phyloP scores from a whole-genome alignment of 2,888 invertebrate genomes.

The Pammene fasciana region DNA sequence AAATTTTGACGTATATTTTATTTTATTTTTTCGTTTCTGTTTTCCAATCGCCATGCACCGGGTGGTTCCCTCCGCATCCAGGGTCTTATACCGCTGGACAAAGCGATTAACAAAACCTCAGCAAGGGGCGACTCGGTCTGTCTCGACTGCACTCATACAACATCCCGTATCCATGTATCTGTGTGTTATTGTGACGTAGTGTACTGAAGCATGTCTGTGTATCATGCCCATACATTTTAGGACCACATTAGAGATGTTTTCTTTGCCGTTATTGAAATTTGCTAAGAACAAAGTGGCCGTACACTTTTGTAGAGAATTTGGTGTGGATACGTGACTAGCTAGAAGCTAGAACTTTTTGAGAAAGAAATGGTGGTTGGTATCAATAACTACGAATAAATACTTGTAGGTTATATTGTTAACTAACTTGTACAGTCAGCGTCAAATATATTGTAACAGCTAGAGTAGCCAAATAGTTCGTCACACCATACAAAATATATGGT shows the following conservation, averaged over 20 bases:
- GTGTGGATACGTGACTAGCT: constrained; percentile 33
- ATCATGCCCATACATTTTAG: constrained; percentile 52
- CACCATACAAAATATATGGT: too few relatives aligned
- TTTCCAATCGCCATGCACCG: constrained; percentile 73
- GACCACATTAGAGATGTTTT: constrained; percentile 34
- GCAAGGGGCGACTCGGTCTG: constrained; percentile 81
- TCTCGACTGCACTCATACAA: constrained; percentile 71
- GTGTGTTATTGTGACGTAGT: constrained; percentile 74
- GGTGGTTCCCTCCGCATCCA: constrained; percentile 67
- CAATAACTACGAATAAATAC: background rate
- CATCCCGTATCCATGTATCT: constrained; percentile 65
- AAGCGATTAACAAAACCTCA: constrained; percentile 81
- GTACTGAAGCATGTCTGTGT: constrained; percentile 73
- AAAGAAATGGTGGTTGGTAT: constrained; percentile 15
- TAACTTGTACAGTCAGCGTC: too few relatives aligned
- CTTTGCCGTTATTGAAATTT: constrained; percentile 25
- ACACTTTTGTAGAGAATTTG: constrained; percentile 21
- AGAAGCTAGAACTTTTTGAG: constrained; percentile 41
- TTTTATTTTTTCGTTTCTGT: constrained; percentile 67
- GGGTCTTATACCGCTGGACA: constrained; percentile 81
- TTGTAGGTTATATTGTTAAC: background rate
- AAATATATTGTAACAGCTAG: too few relatives aligned
- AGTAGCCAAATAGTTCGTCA: too few relatives aligned
- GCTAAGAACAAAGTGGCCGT: constrained; percentile 34
- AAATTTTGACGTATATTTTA: constrained; percentile 59